These are phyloP conservation scores for Misgurnus anguillicaudatus DNA, from an alignment of 2,113 vertebrate species.

Conservation along the genomic window DNA sequence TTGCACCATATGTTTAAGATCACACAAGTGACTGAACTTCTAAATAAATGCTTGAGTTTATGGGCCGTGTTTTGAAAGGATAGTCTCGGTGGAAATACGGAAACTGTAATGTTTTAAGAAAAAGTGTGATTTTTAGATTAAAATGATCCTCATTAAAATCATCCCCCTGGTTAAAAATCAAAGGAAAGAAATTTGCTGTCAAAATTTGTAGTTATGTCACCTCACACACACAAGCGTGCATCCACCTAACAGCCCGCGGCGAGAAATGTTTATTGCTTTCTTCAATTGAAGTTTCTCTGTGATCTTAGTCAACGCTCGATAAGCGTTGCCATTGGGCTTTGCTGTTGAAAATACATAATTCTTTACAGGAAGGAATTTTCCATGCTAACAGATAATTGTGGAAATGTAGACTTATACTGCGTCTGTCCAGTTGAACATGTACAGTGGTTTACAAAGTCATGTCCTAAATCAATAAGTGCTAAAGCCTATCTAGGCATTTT, in stretches of 20 bases:
- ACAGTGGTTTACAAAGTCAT: neutral
- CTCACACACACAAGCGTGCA: neutral
- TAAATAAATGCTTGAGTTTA: constrained; percentile 25
- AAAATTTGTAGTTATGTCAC: constrained; percentile 36
- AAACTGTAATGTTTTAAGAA: constrained; percentile 11
- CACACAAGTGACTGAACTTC: constrained; percentile 28
- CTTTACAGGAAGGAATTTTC: constrained; percentile 22
- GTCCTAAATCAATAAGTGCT: neutral
- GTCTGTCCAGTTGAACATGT: neutral
- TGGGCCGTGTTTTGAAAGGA: neutral
- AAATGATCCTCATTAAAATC: constrained; percentile 48
- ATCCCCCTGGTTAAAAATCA: constrained; percentile 44
- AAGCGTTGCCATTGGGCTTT: constrained; percentile 52
- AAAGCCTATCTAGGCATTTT: too few species aligned
- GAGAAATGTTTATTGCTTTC: constrained; percentile 58
- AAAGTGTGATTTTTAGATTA: constrained; percentile 41
- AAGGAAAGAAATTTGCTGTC: constrained; percentile 34
- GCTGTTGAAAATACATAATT: constrained; percentile 49
- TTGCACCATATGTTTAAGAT: constrained; percentile 24
- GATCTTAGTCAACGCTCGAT: constrained; percentile 53
- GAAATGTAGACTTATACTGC: neutral
- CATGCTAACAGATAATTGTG: neutral
- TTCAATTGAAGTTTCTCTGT: constrained; percentile 52
- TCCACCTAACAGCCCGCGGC: constrained; percentile 5
- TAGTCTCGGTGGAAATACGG: constrained; percentile 5